phyloP scores from a whole-genome alignment of 2,888 invertebrate genomes.

The Agriotes lineatus region DNA sequence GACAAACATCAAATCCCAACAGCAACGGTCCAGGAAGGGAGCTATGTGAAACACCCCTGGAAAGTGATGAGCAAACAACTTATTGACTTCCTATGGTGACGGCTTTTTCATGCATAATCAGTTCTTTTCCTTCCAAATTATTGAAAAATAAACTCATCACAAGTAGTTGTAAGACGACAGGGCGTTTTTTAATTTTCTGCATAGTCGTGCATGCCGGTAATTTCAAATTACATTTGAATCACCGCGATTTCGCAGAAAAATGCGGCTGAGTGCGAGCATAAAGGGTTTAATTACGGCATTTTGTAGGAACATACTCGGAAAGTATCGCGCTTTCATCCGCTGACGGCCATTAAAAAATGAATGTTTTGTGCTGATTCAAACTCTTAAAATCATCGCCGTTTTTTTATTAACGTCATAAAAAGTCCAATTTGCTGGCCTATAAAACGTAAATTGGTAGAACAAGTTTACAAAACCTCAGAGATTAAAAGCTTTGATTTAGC shows the following conservation, averaged over 20 bases:
- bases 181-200: no score
- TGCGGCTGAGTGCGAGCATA: not conserved
- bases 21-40: no score
- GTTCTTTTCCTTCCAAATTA: no score
- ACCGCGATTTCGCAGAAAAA: not conserved
- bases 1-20: no score
- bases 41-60: no score
- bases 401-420: conserved; percentile 18
- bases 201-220: no score
- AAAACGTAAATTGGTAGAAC: conserved; percentile 21
- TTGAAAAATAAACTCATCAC: no score
- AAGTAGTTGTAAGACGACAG: no score
- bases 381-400: conserved; percentile 17
- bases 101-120: no score
- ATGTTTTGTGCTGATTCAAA: conserved; percentile 16
- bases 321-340: not conserved
- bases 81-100: no score
- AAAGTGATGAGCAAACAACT: no score
- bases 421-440: conserved; percentile 19
- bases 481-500: conserved; percentile 29
- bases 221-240: no score
- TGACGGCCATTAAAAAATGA: conserved; percentile 8
- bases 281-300: conserved; percentile 5
- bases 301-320: not conserved
- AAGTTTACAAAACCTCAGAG: conserved; percentile 21